Evolutionary conservation across 2,797 vertebrate genomes (phyloP), one percentile per base, ranked within the genome.

Genomic region (Paratrypauchen microcephalus): DNA sequence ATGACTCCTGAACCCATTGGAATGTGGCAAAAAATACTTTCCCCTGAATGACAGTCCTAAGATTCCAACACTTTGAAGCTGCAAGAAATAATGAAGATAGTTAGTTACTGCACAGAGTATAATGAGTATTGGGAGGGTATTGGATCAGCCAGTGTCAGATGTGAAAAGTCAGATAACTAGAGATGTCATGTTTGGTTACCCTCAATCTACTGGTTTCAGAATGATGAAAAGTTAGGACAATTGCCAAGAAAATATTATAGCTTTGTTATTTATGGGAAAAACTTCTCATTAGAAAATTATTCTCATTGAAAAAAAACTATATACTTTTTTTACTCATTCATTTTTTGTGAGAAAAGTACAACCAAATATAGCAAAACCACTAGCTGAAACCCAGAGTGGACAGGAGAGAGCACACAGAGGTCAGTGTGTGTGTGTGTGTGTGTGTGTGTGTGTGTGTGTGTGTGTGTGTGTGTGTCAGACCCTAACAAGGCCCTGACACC

Each of bases 1-100:
- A 62, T 45, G 39, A 64, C 15, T 64, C 6, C n/a, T 15, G 60
- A 21, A 62, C 24, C n/a, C 39, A 64, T 21, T 64, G 62, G 23
- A 47, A 64, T 26, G 39, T 26, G 23, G 39, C 6, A 28, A 16
- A 61, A 61, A 63, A 63, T 63, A 41, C 59, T 13, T 61, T 39
- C 8, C 19, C 12, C 5, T 41, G 39, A 23, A 6, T n/a, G 11
- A 21, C 36, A 24, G 39, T 63, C 2, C 23, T 16, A 5, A 28
- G 55, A 57, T 57, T 57, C 55, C 55, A 57, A 24, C 55, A 26
- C 54, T 23, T 54, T n/a, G n/a, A 54, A 11, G 4, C 21, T 23
- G 9, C 55, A 28, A 26, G 15, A 26, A 5, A 6, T 57, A 57
- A 28, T 45, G 16, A 45, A 15, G 12, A 15, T 45, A 45, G 1